A percentile compares a stretch with the other conserved stretches of the same genome.
Evolutionary conservation across 2,797 vertebrate genomes (phyloP).

Genomic region (Mastacembelus armatus): DNA sequence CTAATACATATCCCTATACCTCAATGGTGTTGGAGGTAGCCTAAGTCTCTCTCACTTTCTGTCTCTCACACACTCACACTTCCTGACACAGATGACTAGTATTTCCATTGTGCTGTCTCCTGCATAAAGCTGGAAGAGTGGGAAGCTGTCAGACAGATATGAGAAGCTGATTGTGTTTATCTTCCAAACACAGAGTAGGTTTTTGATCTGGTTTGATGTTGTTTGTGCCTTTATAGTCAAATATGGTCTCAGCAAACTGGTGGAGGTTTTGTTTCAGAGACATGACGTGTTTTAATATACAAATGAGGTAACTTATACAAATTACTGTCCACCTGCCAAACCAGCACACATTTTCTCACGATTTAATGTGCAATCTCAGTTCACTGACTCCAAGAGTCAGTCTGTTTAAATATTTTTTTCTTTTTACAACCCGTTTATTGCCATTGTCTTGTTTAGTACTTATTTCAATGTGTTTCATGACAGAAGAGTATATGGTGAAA

Average conservation of each 20-base stretch:
- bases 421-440: slow-evolving; percentile 16
- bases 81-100: slow-evolving; percentile 57
- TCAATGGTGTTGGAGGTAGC: slow-evolving; percentile 43
- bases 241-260: slow-evolving; percentile 14
- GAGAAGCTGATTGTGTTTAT: slow-evolving; percentile 65
- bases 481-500: slow-evolving; percentile 1
- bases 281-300: neutral
- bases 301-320: slow-evolving; percentile 22
- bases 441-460: slow-evolving; percentile 8
- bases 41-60: slow-evolving; percentile 13
- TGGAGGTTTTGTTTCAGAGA: slow-evolving; percentile 28
- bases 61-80: slow-evolving; percentile 16
- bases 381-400: slow-evolving; percentile 35
- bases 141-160: slow-evolving; percentile 54
- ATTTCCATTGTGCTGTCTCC: slow-evolving; percentile 54
- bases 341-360: slow-evolving; percentile 4
- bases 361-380: slow-evolving; percentile 7
- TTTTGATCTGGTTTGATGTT: slow-evolving; percentile 54
- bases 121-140: slow-evolving; percentile 34
- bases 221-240: slow-evolving; percentile 47
- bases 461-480: slow-evolving; percentile 15
- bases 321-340: slow-evolving; percentile 9
- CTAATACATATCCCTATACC: slow-evolving; percentile 58
- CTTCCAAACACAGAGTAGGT: slow-evolving; percentile 50
- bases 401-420: slow-evolving; percentile 3